Evolutionary conservation across 2,888 invertebrate species (phyloP), one percentile per base, ranked within the genome.

Genomic region (Mesorhabditis spiculigera): DNA sequence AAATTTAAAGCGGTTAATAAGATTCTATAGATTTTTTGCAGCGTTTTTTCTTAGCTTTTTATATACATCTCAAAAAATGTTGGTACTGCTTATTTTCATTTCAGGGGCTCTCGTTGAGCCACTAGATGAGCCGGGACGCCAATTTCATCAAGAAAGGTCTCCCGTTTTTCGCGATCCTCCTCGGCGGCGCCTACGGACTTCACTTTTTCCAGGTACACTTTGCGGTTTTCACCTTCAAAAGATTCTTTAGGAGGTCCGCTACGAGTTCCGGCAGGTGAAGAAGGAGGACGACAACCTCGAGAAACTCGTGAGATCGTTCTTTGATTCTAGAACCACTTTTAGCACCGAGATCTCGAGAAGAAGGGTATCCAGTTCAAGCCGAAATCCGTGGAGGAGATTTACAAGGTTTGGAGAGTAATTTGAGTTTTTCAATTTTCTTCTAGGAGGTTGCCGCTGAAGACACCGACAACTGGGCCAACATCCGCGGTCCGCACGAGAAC

Each of bases 401-500:
- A 80, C 70, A 77, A 82, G 67, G 81, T 80, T 67, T 65, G 6
- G 6, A 67, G 45, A 64, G 45, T 41, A n/a, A 4, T 67, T n/a
- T 28, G 62, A 4, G 62, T 65, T 10, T 10, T n/a, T 41, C 4
- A 63, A 42, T 42, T 44, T 45, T 5, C 44, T 16, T 71, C 13
- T 62, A 82, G 82, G 83, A 83, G 68, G 71, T 83, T 5, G 75
- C 78, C 43, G 70, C 75, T 43, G 69, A 81, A 62, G 82, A 83
- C 64, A 81, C 81, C 5, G 85, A 85, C 45, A 78, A 75, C 68
- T 85, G 84, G 84, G 79, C 78, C 50, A 85, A 85, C 71, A 79
- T 85, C 65, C 80, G 85, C 45, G 85, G 83, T 13, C 85, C 85
- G 43, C 71, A 82, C 63, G 79, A 78, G n/a, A 77, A 76, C 5